phyloP scores from a whole-genome alignment of 2,113 vertebrate species.

The Theristicus caerulescens region DNA sequence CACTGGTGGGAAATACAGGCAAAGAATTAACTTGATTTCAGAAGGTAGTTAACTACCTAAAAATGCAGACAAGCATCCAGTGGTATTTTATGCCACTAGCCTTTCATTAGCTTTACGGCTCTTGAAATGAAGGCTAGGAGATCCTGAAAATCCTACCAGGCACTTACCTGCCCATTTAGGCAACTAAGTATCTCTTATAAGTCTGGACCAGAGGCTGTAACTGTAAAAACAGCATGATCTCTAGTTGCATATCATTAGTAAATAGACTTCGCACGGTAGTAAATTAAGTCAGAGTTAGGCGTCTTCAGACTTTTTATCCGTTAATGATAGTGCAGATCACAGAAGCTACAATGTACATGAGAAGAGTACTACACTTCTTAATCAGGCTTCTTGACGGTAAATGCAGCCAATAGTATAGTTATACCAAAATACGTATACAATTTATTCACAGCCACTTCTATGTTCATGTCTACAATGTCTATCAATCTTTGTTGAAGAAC shows the following conservation, averaged over 20 bases:
- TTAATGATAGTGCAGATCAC: not conserved
- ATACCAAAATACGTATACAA: not conserved
- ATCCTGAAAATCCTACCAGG: not conserved
- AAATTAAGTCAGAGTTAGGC: not conserved
- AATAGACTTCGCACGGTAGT: not conserved
- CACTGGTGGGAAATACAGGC: not conserved
- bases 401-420: not conserved
- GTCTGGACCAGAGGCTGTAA: not conserved
- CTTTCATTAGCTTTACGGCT: not conserved
- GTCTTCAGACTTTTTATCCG: not conserved
- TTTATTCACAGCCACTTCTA: not conserved
- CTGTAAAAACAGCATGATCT: not conserved
- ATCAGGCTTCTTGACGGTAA: not conserved
- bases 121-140: not conserved
- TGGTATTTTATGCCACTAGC: not conserved
- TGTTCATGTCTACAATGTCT: not conserved
- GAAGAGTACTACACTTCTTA: not conserved
- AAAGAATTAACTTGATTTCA: not conserved
- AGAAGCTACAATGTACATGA: not conserved
- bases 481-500: not conserved
- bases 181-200: not conserved
- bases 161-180: not conserved
- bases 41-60: not conserved
- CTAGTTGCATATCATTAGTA: not conserved
- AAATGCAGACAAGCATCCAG: not conserved